A percentile compares a stretch with the other conserved stretches of the same genome.
phyloP scores from a whole-genome alignment of 2,113 vertebrate genomes.

The Crotalus helleri region DNA sequence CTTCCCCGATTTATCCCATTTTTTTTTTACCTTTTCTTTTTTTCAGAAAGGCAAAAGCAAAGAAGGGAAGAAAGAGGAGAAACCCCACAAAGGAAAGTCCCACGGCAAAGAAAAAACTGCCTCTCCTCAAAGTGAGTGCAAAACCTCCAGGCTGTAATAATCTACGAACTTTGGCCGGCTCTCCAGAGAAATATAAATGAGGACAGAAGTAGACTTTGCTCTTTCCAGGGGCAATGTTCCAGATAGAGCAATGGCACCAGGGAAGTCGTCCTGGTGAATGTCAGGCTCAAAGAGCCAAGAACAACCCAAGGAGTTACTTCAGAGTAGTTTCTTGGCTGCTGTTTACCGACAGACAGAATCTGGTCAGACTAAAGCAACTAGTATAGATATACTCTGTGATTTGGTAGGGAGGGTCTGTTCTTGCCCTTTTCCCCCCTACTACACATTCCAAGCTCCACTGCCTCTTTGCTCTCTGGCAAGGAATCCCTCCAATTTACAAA shows the following conservation, averaged over 20 bases:
- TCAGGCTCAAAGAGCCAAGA: background rate
- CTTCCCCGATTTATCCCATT: background rate
- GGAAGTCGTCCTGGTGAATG: background rate
- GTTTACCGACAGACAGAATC: background rate
- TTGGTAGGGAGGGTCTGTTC: too few species aligned
- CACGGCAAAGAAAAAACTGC: slow-evolving; percentile 25
- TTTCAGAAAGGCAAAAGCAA: slow-evolving; percentile 35
- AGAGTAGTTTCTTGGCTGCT: background rate
- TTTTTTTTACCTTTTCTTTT: slow-evolving; percentile 29
- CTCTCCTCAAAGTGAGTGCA: slow-evolving; percentile 52
- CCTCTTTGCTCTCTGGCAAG: too few species aligned
- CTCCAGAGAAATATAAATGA: background rate
- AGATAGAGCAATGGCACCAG: background rate
- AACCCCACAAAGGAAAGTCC: slow-evolving; percentile 34
- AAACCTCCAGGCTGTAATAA: background rate
- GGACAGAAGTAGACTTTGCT: background rate
- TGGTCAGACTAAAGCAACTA: background rate
- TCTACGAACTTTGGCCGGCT: too few species aligned
- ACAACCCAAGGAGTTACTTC: background rate
- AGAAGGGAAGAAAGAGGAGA: slow-evolving; percentile 50
- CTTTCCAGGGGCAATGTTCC: background rate
- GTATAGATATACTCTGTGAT: too few species aligned
- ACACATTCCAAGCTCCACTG: too few species aligned
- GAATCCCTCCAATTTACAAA: too few species aligned
- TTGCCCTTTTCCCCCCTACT: too few species aligned